Base-by-base conservation (phyloP, 2,888 invertebrate species). In the Vandiemenella viatica region DNA sequence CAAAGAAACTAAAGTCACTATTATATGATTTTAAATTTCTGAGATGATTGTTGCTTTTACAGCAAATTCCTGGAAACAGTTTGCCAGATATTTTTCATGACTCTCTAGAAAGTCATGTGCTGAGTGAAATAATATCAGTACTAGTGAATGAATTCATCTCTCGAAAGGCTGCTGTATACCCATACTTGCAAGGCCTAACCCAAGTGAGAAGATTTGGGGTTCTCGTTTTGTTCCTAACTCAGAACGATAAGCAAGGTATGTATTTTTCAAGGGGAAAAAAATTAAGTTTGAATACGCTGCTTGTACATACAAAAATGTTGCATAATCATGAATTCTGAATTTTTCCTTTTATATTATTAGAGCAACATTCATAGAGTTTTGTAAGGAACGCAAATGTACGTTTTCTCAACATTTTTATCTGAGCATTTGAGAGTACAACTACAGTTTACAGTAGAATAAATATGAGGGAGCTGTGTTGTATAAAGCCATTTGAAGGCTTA, bases 71-170 rank as follows among this genome's bases (percentile, higher is more conserved):
- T 3, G 74, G 78, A 0, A 57, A 62, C 2, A 70, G 70, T 50
- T 67, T 83, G 26, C 75, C 79, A 1, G 63, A 66, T 1, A 74
- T 83, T 55, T 82, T 84, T 62, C 72, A 72, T 59, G 77, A 80
- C 57, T 77, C 80, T 0, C 64, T 84, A 51, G 83, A 83, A 54
- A 76, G 74, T 49, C 68, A 73, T 40, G 68, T 76, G 1, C 69
- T 83, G 4, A 76, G 77, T 5, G 76, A 76, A 37, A 72, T 83
- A 47, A 56, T 83, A 18, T 62, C 63, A 2, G 61, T 72, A 37
- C 61, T 77, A 21, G 66, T 66, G 37, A 63, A 65, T 13, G 62
- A 72, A 57, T 73, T 71, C 56, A 62, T 69, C 37, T 67, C 67
- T 51, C 58, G 64, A 1, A 62, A 65, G 1, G 65, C 67, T 46